phyloP scores from a whole-genome alignment of 2,113 vertebrate species.

The Hippocampus barbouri region DNA sequence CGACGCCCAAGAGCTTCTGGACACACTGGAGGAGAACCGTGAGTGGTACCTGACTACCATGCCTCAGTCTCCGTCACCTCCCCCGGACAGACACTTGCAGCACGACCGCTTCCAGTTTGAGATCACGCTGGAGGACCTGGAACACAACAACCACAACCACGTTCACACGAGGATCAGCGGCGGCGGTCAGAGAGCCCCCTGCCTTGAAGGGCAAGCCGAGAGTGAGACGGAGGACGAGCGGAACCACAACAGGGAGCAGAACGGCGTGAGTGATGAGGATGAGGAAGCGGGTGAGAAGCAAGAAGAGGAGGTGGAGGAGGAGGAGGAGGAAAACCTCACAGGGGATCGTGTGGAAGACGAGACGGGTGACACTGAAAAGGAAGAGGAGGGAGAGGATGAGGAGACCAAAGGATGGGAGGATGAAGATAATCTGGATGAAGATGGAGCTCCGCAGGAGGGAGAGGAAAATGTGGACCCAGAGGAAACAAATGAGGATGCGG shows the following conservation, averaged over 20 bases:
- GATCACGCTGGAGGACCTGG: conserved; percentile 77
- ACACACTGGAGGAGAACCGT: conserved; percentile 87
- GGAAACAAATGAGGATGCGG: neutral
- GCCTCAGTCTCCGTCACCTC: conserved; percentile 77
- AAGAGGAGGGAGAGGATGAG: conserved; percentile 6
- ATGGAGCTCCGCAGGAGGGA: neutral
- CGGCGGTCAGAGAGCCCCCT: neutral
- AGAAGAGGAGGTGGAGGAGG: neutral
- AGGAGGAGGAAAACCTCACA: neutral
- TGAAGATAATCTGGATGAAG: neutral
- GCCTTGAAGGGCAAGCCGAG: neutral
- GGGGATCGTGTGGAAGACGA: neutral
- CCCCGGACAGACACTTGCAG: conserved; percentile 52
- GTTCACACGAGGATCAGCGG: conserved; percentile 22
- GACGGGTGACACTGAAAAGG: neutral
- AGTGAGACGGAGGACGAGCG: conserved; percentile 33
- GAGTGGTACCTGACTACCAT: conserved; percentile 91
- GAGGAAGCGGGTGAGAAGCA: conserved; percentile 10
- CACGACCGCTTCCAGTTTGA: conserved; percentile 81
- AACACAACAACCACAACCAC: conserved; percentile 67
- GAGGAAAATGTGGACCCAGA: conserved; percentile 4
- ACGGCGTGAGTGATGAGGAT: conserved; percentile 44
- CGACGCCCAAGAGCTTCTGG: conserved; percentile 84
- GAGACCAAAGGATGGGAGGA: neutral
- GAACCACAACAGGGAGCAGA: conserved; percentile 57